Conservation (phyloP, 2,797 vertebrate genomes). For the Silurus aristotelis region DNA sequence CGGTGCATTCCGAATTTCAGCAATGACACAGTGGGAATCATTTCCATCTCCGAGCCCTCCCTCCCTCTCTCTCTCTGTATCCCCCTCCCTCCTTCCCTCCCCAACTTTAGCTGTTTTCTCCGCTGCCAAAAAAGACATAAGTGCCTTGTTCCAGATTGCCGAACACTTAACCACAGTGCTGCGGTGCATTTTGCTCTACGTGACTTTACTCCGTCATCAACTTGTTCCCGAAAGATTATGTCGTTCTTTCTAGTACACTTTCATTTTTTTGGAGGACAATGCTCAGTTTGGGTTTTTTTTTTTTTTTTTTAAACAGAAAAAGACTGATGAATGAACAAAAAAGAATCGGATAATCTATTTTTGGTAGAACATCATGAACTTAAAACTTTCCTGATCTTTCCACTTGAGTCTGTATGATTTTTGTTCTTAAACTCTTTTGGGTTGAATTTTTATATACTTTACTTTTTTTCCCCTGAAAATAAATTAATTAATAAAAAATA, state of each 20-base stretch:
- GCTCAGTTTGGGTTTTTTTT: neutral
- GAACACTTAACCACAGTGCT: neutral
- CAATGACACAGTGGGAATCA: neutral
- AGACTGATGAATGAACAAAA: neutral
- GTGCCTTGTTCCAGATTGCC: conserved; percentile 31
- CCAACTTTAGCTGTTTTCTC: conserved; percentile 6
- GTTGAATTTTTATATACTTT: neutral
- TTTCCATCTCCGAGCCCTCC: neutral
- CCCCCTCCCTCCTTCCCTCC: neutral
- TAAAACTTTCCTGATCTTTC: neutral
- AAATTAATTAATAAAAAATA: neutral
- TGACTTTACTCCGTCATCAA: conserved; percentile 16
- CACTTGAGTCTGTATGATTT: too few relatives aligned
- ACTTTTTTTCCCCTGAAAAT: neutral
- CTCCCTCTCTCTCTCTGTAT: neutral
- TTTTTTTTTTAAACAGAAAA: neutral
- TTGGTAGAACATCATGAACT: too few relatives aligned
- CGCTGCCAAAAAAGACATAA: conserved; percentile 8
- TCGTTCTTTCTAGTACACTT: conserved; percentile 1
- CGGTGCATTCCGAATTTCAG: neutral
- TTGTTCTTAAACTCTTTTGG: neutral
- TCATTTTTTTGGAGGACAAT: neutral
- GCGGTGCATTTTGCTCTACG: conserved; percentile 8
- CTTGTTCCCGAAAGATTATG: conserved; percentile 10
- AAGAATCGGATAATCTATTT: neutral